Conservation (phyloP, 2,888 invertebrate species). For the Rotaria magnacalcarata region DNA sequence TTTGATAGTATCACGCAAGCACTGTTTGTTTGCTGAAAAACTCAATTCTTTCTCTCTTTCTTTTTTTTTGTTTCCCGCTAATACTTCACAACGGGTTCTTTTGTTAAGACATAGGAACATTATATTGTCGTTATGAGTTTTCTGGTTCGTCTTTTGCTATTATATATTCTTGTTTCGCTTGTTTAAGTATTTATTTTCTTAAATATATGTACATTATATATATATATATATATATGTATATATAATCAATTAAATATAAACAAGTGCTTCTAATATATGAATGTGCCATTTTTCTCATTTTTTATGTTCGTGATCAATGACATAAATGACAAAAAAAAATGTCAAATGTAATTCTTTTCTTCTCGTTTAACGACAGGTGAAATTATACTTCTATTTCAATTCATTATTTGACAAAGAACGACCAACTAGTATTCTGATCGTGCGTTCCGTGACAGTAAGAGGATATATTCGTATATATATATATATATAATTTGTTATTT, state of each 20-base stretch:
- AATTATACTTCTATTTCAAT: not conserved
- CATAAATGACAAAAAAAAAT: not conserved
- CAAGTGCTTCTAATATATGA: not conserved
- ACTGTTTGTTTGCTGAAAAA: slow-evolving; percentile 6
- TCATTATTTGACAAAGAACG: not conserved
- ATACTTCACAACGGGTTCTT: not conserved
- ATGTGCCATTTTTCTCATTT: not conserved
- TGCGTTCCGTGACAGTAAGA: too few relatives aligned
- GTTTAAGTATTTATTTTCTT: not conserved
- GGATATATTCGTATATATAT: not conserved
- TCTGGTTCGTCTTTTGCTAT: not conserved
- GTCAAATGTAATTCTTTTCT: not conserved
- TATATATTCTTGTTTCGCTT: not conserved
- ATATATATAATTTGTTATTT: not conserved
- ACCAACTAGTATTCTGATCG: too few relatives aligned
- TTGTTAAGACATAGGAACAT: not conserved
- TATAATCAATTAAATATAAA: not conserved
- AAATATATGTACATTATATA: too few relatives aligned
- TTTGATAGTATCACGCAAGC: not conserved
- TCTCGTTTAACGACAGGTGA: not conserved
- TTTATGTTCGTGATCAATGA: not conserved
- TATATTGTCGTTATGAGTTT: not conserved
- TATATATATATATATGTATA: not conserved
- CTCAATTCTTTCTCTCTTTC: not conserved
- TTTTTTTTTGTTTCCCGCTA: not conserved